Base-by-base conservation (phyloP, 2,797 vertebrate genomes). In the Hoplostethus mediterraneus region DNA sequence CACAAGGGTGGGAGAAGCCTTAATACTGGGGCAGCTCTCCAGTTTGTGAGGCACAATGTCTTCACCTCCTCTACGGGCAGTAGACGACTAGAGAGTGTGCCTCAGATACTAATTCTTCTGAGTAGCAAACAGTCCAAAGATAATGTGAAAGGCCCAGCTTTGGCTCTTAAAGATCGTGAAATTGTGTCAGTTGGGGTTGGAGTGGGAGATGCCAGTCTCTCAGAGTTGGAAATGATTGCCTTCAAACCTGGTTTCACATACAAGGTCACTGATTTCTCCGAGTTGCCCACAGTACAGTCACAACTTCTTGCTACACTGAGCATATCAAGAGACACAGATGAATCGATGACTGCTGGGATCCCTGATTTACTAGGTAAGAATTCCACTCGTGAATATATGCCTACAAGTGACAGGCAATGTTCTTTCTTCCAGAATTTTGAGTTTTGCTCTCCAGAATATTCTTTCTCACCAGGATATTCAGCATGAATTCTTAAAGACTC, bases 31-130 rank as follows among this genome's bases (percentile, higher is more conserved):
- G 86, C 92, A 8, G 96, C 96, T 48, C 93, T 98, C 0, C 93
- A 96, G 77, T 98, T 96, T 67, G 95, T 97, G 63, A 94, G 95
- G 76, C 94, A 89, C 81, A 95, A 95, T 0, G 85, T 98, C 44
- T 96, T 98, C 79, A 95, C 93, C 0, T 90, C 93, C 36, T 95
- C 95, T 0, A 93, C 87, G 0, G 96, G 97, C n/a, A 97, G 96
- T 87, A 92, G 96, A 84, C 88, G 95, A 71, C 87, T 90, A 0
- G 93, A 97, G 54, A 94, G 93, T 0, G 93, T 98, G 54, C 95
- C 95, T 0, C 96, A 97, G 87, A 94, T 98, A 65, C 88, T 98
- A 71, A 93, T 98, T 25, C 87, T 97, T 55, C 81, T 98, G 49
- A 95, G 93, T 0, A 93, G 94, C 9, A 94, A 94, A 79, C 85